Conservation (phyloP, 2,888 invertebrate species). For the Drosophila helvetica region DNA sequence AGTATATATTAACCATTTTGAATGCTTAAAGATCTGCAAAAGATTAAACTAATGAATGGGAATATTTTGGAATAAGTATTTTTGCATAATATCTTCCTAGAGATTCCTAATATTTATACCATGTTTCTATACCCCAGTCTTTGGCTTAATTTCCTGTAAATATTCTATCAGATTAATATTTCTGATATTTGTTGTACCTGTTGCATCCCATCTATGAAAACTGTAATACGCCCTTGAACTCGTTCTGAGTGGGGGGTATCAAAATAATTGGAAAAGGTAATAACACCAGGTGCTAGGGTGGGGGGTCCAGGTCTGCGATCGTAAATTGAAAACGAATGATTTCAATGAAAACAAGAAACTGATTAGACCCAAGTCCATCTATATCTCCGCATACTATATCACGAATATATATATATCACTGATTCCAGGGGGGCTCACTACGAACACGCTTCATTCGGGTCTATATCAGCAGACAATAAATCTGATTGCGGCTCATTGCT, state of each 20-base stretch:
- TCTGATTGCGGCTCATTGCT: slow-evolving; percentile 36
- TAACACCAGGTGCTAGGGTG: slow-evolving; percentile 28
- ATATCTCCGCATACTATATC: slow-evolving; percentile 10
- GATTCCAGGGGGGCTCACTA: slow-evolving; percentile 35
- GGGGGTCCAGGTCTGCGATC: slow-evolving; percentile 38
- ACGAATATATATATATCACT: slow-evolving; percentile 13
- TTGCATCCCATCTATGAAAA: neutral
- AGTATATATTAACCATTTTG: neutral
- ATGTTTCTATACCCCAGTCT: no score
- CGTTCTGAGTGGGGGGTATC: neutral
- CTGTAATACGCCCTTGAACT: neutral
- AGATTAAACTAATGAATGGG: no score
- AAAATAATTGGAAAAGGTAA: slow-evolving; percentile 42
- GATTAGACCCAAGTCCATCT: slow-evolving; percentile 49
- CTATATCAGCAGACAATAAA: slow-evolving; percentile 32
- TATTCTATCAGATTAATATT: no score
- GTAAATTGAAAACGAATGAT: slow-evolving; percentile 55
- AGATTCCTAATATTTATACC: no score
- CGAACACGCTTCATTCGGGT: neutral
- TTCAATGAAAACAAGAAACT: slow-evolving; percentile 46
- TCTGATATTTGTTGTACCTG: no score
- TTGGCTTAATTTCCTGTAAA: no score
- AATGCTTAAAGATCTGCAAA: neutral
- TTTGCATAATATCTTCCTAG: no score
- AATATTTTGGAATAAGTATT: no score